A percentile compares a stretch with the other conserved stretches of the same genome.
phyloP scores from a whole-genome alignment of 2,888 invertebrate genomes.

The Caenorhabditis sp. region DNA sequence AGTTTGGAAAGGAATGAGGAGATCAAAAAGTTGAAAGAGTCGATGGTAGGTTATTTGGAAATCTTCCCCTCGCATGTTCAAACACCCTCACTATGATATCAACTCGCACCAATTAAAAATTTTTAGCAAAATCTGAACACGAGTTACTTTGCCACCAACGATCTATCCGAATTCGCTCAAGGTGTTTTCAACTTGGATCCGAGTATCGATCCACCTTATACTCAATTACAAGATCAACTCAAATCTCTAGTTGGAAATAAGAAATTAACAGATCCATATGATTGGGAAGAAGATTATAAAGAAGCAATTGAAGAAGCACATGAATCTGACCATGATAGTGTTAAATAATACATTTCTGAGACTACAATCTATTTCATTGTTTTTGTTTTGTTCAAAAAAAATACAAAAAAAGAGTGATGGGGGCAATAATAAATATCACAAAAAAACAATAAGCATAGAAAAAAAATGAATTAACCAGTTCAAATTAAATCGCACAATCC shows the following conservation, averaged over 20 bases:
- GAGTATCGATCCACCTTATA: constrained; percentile 22
- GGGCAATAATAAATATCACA: background rate
- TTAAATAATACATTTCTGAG: no score
- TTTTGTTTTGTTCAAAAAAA: no score
- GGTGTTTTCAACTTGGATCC: constrained; percentile 23
- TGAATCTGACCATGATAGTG: no score
- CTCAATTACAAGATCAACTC: constrained; percentile 20
- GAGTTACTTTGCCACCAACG: constrained; percentile 12
- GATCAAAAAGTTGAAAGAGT: constrained; percentile 47
- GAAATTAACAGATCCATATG: constrained; percentile 31
- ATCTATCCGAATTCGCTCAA: constrained; percentile 18
- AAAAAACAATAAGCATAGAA: background rate
- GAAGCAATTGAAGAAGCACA: constrained; percentile 15
- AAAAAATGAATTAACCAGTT: background rate
- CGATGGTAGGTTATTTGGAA: constrained; percentile 31
- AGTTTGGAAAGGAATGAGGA: constrained; percentile 41
- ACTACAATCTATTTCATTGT: no score
- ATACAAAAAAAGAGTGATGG: no score
- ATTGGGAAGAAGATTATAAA: constrained; percentile 40
- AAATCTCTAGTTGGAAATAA: constrained; percentile 21
- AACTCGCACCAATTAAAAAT: no score
- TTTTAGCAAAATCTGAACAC: constrained; percentile 17
- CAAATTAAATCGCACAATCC: constrained; percentile 39
- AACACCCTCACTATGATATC: no score
- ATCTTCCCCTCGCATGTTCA: no score